A percentile compares a stretch with the other conserved stretches of the same genome.
These are phyloP conservation scores for Catocala fraxini DNA, from an alignment of 2,888 invertebrate genomes.

Conservation along the genomic window DNA sequence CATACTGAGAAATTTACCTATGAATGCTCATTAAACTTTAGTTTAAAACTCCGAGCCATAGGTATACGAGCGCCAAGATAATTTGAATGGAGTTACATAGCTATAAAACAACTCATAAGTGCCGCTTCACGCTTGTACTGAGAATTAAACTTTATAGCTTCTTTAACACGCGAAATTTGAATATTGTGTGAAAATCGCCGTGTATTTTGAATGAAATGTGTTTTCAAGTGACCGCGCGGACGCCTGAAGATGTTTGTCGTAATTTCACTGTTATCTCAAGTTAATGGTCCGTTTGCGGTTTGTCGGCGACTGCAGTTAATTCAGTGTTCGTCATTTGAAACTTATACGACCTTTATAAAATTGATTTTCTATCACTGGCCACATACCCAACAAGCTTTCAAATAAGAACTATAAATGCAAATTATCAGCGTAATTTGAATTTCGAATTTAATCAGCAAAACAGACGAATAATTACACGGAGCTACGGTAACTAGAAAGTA, in stretches of 20 bases:
- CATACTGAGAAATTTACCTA: slow-evolving; percentile 54
- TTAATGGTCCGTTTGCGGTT: slow-evolving; percentile 18
- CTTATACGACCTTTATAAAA: slow-evolving; percentile 10
- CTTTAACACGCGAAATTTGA: slow-evolving; percentile 71
- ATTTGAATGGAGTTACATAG: slow-evolving; percentile 59
- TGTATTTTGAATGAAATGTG: slow-evolving; percentile 51
- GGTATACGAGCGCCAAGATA: slow-evolving; percentile 52
- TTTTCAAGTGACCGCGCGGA: slow-evolving; percentile 27
- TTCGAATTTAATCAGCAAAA: slow-evolving; percentile 14
- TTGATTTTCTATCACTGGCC: slow-evolving; percentile 11
- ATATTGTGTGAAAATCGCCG: slow-evolving; percentile 61
- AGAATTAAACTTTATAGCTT: slow-evolving; percentile 70
- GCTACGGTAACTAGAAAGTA: slow-evolving; percentile 70
- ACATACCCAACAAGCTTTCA: not conserved
- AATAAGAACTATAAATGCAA: slow-evolving; percentile 6
- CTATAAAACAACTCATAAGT: slow-evolving; percentile 60
- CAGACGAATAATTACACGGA: slow-evolving; percentile 53
- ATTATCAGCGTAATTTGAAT: slow-evolving; percentile 8
- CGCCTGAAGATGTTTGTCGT: slow-evolving; percentile 31
- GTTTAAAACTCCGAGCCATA: slow-evolving; percentile 44
- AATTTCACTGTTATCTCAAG: slow-evolving; percentile 26
- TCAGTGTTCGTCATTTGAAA: slow-evolving; percentile 5
- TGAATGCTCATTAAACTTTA: slow-evolving; percentile 57
- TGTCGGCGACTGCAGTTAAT: slow-evolving; percentile 13
- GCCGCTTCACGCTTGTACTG: slow-evolving; percentile 66